Evolutionary conservation across 92 coral and sea anemone species (phyloP).

Genomic region (Chrysogorgia sp.): DNA sequence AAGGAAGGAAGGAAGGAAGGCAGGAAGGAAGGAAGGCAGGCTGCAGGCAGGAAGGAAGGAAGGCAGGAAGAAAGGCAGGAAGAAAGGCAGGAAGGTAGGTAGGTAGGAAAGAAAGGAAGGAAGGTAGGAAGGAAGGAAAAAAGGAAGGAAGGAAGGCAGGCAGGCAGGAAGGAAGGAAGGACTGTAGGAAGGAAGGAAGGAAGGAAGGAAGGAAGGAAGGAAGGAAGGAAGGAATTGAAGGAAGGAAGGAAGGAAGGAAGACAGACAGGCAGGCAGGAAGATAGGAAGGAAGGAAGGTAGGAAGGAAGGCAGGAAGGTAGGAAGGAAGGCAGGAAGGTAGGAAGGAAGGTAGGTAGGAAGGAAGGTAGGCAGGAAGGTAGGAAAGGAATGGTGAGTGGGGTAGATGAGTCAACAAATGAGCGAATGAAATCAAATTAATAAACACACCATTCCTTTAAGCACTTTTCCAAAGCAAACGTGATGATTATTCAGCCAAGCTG

Average conservation of each 20-base stretch:
- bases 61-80: too few species aligned
- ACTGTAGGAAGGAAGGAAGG: too few species aligned
- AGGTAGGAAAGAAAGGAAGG: background rate
- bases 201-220: background rate
- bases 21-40: too few species aligned
- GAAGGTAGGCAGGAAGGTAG: background rate
- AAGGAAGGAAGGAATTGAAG: too few species aligned
- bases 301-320: too few species aligned
- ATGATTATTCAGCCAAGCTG: constrained; percentile 85
- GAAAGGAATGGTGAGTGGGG: too few species aligned
- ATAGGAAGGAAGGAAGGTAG: too few species aligned
- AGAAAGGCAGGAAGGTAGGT: too few species aligned
- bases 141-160: background rate
- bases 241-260: too few species aligned
- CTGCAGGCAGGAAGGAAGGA: too few species aligned
- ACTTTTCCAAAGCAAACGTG: constrained; percentile 96
- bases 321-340: background rate
- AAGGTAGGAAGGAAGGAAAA: background rate
- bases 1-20: too few species aligned
- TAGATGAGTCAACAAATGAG: background rate
- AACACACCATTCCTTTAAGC: constrained; percentile 85
- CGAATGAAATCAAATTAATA: background rate
- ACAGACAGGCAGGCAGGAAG: too few species aligned
- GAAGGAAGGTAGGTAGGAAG: background rate
- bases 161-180: background rate